A percentile compares a stretch with the other conserved stretches of the same genome.
phyloP scores from a whole-genome alignment of 2,797 vertebrate species.

The Eulemur mongoz region DNA sequence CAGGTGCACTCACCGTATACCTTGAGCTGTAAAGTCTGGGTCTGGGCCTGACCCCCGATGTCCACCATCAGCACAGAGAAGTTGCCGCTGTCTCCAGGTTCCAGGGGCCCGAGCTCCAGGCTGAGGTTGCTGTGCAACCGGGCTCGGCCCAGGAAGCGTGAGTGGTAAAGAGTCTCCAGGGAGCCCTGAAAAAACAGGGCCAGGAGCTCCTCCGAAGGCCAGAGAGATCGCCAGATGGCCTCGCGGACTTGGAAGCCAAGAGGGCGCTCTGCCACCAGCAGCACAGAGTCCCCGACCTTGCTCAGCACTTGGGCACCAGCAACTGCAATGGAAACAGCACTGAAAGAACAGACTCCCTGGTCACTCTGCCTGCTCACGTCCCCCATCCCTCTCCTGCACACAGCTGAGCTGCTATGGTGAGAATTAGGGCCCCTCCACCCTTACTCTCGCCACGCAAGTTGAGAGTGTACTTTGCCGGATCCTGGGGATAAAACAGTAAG shows the following conservation, averaged over 20 bases:
- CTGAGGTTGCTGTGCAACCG: conserved; percentile 78
- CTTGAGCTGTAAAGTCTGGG: conserved; percentile 66
- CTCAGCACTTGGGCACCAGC: conserved; percentile 60
- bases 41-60: conserved; percentile 41
- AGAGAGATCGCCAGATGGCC: conserved; percentile 78
- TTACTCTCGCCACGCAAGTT: background rate
- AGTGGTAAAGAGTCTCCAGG: conserved; percentile 73
- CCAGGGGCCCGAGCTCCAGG: conserved; percentile 70
- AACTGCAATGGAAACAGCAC: background rate
- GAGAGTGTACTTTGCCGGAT: background rate
- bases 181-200: conserved; percentile 74
- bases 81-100: conserved; percentile 70
- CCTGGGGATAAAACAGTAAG: background rate
- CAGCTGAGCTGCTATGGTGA: background rate
- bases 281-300: conserved; percentile 23
- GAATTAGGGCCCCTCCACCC: background rate
- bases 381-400: accelerated
- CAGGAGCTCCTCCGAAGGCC: conserved; percentile 76
- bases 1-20: conserved; percentile 75
- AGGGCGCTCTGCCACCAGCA: conserved; percentile 51
- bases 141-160: conserved; percentile 78
- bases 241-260: conserved; percentile 73
- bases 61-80: conserved; percentile 80
- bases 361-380: background rate
- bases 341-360: background rate